A percentile compares a stretch with the other conserved stretches of the same genome.
Evolutionary conservation across 2,113 vertebrate species (phyloP).

Genomic region (Bubalus kerabau): DNA sequence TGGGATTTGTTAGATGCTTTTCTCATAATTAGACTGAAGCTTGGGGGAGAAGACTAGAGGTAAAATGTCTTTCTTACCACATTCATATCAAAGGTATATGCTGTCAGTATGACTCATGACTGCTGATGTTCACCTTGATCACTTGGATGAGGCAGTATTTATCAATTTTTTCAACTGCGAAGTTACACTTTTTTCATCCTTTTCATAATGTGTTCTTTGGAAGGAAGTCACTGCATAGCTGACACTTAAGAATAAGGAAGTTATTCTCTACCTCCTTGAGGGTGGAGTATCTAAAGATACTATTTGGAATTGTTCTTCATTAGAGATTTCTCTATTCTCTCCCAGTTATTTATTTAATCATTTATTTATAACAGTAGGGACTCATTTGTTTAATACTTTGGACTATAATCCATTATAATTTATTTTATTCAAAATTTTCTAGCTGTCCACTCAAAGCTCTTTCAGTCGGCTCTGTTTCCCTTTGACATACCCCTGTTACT

Average conservation of each 20-base stretch:
- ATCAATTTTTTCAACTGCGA: not conserved
- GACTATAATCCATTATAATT: not conserved
- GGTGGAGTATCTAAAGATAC: not conserved
- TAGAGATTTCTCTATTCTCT: not conserved
- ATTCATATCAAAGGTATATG: not conserved
- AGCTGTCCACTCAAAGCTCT: not conserved
- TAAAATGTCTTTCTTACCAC: not conserved
- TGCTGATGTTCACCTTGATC: slow-evolving; percentile 1
- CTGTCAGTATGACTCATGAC: not conserved
- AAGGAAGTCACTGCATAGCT: not conserved
- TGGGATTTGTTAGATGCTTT: not conserved
- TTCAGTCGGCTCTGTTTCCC: not conserved
- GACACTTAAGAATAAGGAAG: not conserved
- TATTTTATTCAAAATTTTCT: slow-evolving; percentile 6
- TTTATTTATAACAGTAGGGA: not conserved
- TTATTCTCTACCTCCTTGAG: not conserved
- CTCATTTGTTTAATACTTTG: slow-evolving; percentile 14
- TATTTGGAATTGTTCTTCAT: not conserved
- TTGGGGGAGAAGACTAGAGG: not conserved
- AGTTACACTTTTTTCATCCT: not conserved
- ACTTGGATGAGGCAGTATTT: not conserved
- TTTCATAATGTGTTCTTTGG: not conserved
- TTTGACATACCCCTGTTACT: not conserved
- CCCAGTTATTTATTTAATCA: not conserved
- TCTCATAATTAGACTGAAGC: not conserved